Conservation (phyloP, 2,113 vertebrate species). For the Cyanoliseus patagonus region DNA sequence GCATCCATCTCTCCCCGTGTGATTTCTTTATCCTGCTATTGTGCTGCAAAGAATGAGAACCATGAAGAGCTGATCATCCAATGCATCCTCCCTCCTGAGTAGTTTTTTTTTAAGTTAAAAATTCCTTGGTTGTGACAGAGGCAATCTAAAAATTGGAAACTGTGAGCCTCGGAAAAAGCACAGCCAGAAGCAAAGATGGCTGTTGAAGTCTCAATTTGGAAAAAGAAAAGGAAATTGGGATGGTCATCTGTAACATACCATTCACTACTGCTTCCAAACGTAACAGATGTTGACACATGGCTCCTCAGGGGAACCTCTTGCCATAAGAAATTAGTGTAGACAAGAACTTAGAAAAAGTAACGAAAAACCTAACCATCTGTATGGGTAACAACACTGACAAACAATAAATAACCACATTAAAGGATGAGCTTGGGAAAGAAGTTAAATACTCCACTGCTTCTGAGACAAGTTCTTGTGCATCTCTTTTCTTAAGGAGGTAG, state of each 20-base stretch:
- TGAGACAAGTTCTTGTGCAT: background rate
- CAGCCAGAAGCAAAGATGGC: background rate
- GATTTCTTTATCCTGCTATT: constrained; percentile 28
- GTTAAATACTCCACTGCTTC: background rate
- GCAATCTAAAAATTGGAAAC: background rate
- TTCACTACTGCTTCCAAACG: background rate
- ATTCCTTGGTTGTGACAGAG: background rate
- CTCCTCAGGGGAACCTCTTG: background rate
- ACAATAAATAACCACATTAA: background rate
- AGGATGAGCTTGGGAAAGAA: background rate
- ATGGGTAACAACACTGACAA: background rate
- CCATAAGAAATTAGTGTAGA: background rate
- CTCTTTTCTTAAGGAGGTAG: background rate
- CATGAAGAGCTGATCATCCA: background rate
- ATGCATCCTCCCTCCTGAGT: background rate
- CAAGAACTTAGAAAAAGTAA: background rate
- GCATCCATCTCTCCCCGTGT: background rate
- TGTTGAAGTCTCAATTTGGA: background rate
- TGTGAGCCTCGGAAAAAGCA: background rate
- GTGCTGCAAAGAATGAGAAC: constrained; percentile 39
- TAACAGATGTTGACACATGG: background rate
- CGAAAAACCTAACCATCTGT: background rate
- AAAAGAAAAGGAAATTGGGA: background rate
- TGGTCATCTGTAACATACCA: background rate
- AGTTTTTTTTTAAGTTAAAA: background rate